phyloP scores from a whole-genome alignment of 2,888 invertebrate species.

The Rhingia campestris region DNA sequence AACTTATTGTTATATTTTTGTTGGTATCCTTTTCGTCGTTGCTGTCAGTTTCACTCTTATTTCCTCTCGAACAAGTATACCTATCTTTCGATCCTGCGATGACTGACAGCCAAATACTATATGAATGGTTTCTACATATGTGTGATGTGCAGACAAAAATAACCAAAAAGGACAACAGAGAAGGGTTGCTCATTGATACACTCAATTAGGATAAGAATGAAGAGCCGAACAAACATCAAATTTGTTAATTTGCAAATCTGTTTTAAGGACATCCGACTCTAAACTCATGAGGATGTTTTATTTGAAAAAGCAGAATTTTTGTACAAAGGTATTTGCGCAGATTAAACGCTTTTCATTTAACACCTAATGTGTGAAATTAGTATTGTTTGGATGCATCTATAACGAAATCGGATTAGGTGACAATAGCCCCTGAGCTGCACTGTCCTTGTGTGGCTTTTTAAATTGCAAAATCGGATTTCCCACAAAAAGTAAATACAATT shows the following conservation, averaged over 20 bases:
- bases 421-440: constrained; percentile 25
- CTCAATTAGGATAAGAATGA: constrained; percentile 62
- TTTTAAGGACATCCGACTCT: constrained; percentile 50
- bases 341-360: constrained; percentile 65
- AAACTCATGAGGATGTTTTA: constrained; percentile 1
- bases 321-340: constrained; percentile 59
- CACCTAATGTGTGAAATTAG: constrained; percentile 73
- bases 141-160: constrained; percentile 11
- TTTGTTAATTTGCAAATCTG: constrained; percentile 70
- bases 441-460: constrained; percentile 13
- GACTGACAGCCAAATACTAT: constrained; percentile 27
- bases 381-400: constrained; percentile 51
- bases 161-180: constrained; percentile 42
- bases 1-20: constrained; percentile 59
- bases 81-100: constrained; percentile 20
- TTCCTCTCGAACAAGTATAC: constrained; percentile 42
- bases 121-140: not conserved
- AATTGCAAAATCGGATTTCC: constrained; percentile 64
- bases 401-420: constrained; percentile 59
- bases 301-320: constrained; percentile 13
- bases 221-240: constrained; percentile 51
- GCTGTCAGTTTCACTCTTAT: constrained; percentile 25
- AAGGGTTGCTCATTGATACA: constrained; percentile 45
- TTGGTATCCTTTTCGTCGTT: constrained; percentile 1
- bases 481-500: constrained; percentile 37